These are phyloP conservation scores for Diarsia dahlii DNA, from an alignment of 2,888 invertebrate genomes.

Conservation along the genomic window DNA sequence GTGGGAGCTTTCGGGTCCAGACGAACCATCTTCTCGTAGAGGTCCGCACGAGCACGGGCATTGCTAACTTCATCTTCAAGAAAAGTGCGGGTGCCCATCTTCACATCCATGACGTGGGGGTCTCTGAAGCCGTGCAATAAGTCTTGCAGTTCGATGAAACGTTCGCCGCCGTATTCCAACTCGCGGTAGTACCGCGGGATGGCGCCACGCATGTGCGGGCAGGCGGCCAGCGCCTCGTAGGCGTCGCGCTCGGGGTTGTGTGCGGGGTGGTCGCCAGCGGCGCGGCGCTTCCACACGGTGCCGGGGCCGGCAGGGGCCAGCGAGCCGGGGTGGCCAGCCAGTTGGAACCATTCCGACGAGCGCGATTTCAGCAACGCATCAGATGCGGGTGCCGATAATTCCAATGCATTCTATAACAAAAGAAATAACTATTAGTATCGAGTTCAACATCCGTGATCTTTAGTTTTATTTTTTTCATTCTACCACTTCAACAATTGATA, in stretches of 20 bases:
- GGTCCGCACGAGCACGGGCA: constrained; percentile 94
- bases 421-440: constrained; percentile 63
- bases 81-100: constrained; percentile 99
- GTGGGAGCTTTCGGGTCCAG: constrained; percentile 97
- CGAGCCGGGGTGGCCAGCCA: constrained; percentile 98
- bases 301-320: constrained; percentile 98
- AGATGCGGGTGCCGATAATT: constrained; percentile 97
- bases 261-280: constrained; percentile 92
- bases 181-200: constrained; percentile 96
- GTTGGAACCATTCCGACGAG: constrained; percentile 95
- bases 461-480: not conserved
- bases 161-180: constrained; percentile 94
- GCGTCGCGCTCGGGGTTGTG: constrained; percentile 94
- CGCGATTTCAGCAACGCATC: constrained; percentile 95
- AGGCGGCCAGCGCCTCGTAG: constrained; percentile 95
- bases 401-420: constrained; percentile 96
- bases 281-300: constrained; percentile 97
- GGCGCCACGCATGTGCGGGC: constrained; percentile 93
- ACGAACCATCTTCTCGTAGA: constrained; percentile 98
- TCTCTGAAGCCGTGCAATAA: constrained; percentile 97
- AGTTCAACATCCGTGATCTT: constrained; percentile 3
- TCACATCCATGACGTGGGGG: constrained; percentile 99
- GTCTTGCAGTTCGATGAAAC: constrained; percentile 98
- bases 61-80: constrained; percentile 98
- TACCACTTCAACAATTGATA: not conserved